Percentiles rank a stretch among this genome's conserved stretches.
phyloP scores from a whole-genome alignment of 2,888 invertebrate genomes.

The Luperina testacea region DNA sequence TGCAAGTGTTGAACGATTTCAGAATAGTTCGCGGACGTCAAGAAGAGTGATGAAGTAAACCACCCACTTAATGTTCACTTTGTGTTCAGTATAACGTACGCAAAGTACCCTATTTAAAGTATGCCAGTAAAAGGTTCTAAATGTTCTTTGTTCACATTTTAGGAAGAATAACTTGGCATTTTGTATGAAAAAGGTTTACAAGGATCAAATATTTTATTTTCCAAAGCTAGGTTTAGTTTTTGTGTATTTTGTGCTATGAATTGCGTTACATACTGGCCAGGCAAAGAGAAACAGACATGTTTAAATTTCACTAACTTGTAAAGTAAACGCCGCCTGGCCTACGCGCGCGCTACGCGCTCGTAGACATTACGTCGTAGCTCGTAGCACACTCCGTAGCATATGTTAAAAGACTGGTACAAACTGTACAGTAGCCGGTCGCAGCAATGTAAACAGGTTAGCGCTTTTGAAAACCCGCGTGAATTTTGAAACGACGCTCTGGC shows the following conservation, averaged over 20 bases:
- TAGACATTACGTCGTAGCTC: conserved; percentile 44
- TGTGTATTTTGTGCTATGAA: neutral
- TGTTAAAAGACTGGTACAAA: conserved; percentile 40
- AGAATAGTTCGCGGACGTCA: conserved; percentile 69
- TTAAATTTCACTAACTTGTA: conserved; percentile 17
- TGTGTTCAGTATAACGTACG: conserved; percentile 39
- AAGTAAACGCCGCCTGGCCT: conserved; percentile 7
- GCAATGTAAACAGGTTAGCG: conserved; percentile 76
- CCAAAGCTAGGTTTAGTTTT: neutral
- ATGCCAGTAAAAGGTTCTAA: conserved; percentile 5
- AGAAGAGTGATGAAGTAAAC: conserved; percentile 71
- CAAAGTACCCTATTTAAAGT: conserved; percentile 22
- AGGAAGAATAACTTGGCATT: neutral
- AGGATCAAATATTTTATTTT: conserved; percentile 2
- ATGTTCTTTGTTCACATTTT: conserved; percentile 23
- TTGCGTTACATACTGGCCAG: neutral
- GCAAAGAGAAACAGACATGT: conserved; percentile 3
- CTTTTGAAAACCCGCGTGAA: conserved; percentile 77
- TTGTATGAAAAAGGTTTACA: neutral
- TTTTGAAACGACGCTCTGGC: conserved; percentile 78
- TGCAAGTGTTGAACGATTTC: conserved; percentile 66
- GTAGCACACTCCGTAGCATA: conserved; percentile 47
- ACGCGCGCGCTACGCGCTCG: conserved; percentile 37
- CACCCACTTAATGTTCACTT: conserved; percentile 58
- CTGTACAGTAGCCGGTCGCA: conserved; percentile 25